Conservation (phyloP, 2,888 invertebrate genomes). For the Dexiosoma caninum region DNA sequence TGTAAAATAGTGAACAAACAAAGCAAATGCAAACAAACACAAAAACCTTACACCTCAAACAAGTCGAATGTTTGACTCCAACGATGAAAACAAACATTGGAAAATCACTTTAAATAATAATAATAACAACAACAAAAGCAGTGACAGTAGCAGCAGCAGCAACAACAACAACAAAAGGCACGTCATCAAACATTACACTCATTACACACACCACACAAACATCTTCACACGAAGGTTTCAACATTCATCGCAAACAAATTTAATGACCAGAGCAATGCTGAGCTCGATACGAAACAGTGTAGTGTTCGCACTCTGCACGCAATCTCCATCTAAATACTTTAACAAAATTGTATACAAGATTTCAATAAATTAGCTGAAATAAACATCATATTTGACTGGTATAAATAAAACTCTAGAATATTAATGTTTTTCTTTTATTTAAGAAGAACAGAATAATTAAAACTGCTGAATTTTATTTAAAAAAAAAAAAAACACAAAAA, state of each 20-base stretch:
- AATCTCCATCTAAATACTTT: background rate
- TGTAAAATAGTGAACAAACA: constrained; percentile 45
- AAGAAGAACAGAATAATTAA: background rate
- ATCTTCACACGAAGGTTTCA: constrained; percentile 57
- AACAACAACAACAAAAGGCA: constrained; percentile 19
- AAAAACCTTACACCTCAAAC: constrained; percentile 3
- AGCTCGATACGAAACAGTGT: constrained; percentile 65
- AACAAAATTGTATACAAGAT: constrained; percentile 65
- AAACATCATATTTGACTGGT: background rate
- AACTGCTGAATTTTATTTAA: background rate
- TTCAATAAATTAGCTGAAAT: constrained; percentile 13
- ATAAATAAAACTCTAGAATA: background rate
- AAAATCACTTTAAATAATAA: constrained; percentile 34
- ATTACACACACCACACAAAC: constrained; percentile 18
- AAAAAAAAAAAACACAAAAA: background rate
- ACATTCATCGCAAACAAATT: constrained; percentile 50
- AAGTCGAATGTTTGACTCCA: constrained; percentile 43
- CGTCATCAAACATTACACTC: constrained; percentile 9
- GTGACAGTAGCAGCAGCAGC: background rate
- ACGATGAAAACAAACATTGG: constrained; percentile 45
- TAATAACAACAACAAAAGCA: constrained; percentile 25
- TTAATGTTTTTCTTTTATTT: background rate
- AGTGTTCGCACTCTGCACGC: constrained; percentile 63
- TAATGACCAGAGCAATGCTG: constrained; percentile 65
- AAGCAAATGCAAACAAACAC: background rate